These are phyloP conservation scores for Ophioninae sp. DNA, from an alignment of 2,888 invertebrate genomes.

Conservation along the genomic window DNA sequence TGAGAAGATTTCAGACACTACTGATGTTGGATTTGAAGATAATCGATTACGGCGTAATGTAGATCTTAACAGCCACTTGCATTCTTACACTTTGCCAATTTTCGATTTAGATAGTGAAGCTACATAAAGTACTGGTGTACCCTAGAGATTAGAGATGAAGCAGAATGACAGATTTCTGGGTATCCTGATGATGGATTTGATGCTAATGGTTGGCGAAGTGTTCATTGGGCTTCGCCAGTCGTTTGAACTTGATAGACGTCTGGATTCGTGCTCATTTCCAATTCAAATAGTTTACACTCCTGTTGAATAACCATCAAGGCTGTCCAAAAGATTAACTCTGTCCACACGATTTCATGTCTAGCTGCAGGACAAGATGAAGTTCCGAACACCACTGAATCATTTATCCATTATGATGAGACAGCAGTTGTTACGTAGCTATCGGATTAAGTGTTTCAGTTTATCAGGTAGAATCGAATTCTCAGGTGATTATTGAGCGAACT, in stretches of 20 bases:
- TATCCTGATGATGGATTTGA: neutral
- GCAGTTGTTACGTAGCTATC: neutral
- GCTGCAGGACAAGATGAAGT: neutral
- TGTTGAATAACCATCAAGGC: neutral
- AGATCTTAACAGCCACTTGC: neutral
- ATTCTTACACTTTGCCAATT: neutral
- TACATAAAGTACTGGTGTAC: neutral
- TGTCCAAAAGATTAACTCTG: neutral
- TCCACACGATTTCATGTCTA: neutral
- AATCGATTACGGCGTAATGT: neutral
- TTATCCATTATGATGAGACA: neutral
- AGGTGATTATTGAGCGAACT: constrained; percentile 4
- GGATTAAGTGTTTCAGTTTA: neutral
- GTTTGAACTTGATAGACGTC: neutral
- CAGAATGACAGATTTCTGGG: neutral
- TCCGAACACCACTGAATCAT: neutral
- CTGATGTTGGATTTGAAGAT: neutral
- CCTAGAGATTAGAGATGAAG: neutral
- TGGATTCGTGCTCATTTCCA: too few relatives aligned
- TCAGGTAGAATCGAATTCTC: neutral
- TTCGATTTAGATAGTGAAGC: neutral
- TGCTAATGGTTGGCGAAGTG: neutral
- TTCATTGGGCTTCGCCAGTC: neutral
- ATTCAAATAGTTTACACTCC: too few relatives aligned
- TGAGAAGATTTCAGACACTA: too few relatives aligned